A percentile compares a stretch with the other conserved stretches of the same genome.
phyloP scores from a whole-genome alignment of 92 coral and sea anemone genomes.

The Porites divaricata region DNA sequence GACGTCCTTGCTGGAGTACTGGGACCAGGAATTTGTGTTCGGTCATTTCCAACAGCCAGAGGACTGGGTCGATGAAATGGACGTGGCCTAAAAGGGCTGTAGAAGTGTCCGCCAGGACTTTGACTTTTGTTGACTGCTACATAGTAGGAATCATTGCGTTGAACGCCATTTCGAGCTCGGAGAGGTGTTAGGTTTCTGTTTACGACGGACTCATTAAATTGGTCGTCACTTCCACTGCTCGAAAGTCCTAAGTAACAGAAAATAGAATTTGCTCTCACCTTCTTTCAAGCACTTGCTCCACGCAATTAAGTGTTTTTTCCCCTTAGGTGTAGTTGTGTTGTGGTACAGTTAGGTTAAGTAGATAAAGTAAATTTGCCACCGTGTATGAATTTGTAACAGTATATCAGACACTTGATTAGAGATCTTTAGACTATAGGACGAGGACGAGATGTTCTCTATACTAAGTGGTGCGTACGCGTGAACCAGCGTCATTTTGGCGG shows the following conservation, averaged over 20 bases:
- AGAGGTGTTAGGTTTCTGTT: constrained; percentile 60
- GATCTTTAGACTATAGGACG: too few relatives aligned
- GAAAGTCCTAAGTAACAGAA: constrained; percentile 24
- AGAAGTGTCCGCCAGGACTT: constrained; percentile 53
- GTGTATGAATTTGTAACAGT: too few relatives aligned
- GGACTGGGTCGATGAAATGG: constrained; percentile 64
- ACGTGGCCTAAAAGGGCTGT: constrained; percentile 56
- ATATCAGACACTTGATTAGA: too few relatives aligned
- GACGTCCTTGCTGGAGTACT: constrained; percentile 34
- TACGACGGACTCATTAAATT: constrained; percentile 44
- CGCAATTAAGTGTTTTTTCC: not conserved
- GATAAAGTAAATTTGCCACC: too few relatives aligned
- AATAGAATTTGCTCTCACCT: not conserved
- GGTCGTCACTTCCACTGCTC: constrained; percentile 51
- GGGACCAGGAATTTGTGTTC: constrained; percentile 28
- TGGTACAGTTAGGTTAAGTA: too few relatives aligned
- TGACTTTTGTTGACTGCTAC: constrained; percentile 81
- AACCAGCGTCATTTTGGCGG: too few relatives aligned
- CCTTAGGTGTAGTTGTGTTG: too few relatives aligned
- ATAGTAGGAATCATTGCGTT: constrained; percentile 93
- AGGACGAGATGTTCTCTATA: too few relatives aligned
- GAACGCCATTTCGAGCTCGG: constrained; percentile 85
- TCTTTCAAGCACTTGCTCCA: too few relatives aligned
- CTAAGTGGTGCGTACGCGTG: too few relatives aligned
- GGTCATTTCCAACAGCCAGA: constrained; percentile 34